These are phyloP conservation scores for Gasterosteus aculeatus DNA, from an alignment of 2,113 vertebrate genomes.

Conservation along the genomic window DNA sequence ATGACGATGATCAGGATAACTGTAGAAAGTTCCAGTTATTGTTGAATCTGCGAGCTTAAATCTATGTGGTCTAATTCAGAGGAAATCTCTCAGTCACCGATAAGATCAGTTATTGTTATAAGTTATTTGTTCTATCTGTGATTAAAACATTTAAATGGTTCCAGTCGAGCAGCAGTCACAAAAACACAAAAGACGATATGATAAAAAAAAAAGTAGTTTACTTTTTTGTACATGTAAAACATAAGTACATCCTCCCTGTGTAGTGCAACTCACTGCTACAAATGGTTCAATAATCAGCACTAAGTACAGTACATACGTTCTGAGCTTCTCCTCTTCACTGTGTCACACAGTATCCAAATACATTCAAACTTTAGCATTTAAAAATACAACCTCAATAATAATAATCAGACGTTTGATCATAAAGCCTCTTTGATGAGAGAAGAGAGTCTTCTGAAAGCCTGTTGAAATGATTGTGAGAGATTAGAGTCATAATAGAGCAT, in stretches of 20 bases:
- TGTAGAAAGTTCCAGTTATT: too few species aligned
- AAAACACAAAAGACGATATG: not conserved
- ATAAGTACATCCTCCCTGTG: not conserved
- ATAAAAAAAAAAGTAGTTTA: conserved; percentile 16
- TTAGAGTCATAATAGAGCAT: not conserved
- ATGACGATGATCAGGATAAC: too few species aligned
- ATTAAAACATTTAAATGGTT: not conserved
- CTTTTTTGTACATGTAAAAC: not conserved
- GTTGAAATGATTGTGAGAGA: conserved; percentile 31
- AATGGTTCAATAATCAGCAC: not conserved
- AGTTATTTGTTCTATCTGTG: not conserved
- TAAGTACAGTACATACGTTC: not conserved
- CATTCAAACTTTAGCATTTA: not conserved
- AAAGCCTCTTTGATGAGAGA: conserved; percentile 86
- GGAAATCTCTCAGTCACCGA: too few species aligned
- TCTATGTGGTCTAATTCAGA: too few species aligned
- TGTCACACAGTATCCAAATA: not conserved
- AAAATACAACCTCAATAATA: not conserved
- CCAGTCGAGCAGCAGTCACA: not conserved
- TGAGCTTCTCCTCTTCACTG: not conserved
- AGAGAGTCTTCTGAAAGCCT: conserved; percentile 91
- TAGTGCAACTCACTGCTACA: not conserved
- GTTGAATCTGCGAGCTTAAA: too few species aligned
- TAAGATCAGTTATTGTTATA: too few species aligned
- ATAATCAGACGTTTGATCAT: conserved; percentile 50